A percentile compares a stretch with the other conserved stretches of the same genome.
Conservation (phyloP, 1,140 invertebrate genomes). For the Cyclina sinensis region DNA sequence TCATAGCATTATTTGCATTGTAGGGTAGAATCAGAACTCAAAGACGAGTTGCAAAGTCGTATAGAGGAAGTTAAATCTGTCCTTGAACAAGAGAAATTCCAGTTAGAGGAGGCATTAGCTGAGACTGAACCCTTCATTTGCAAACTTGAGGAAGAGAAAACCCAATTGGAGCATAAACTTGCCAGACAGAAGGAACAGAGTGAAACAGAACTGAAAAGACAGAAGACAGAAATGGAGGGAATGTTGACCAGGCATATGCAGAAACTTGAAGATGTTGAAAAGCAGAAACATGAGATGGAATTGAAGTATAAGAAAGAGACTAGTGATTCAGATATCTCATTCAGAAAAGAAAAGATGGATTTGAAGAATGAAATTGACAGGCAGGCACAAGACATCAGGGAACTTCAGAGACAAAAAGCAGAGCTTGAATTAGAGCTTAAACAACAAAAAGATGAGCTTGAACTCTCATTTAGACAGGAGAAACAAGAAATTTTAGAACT, state of each 20-base stretch:
- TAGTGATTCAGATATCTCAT: constrained; percentile 18
- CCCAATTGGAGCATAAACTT: constrained; percentile 25
- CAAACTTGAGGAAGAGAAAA: constrained; percentile 35
- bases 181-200: constrained; percentile 13
- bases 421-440: constrained; percentile 64
- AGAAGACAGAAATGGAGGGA: constrained; percentile 58
- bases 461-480: constrained; percentile 66
- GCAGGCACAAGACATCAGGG: constrained; percentile 43
- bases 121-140: constrained; percentile 53
- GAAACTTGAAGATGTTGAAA: constrained; percentile 54
- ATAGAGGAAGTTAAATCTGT: constrained; percentile 19
- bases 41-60: constrained; percentile 51
- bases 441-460: constrained; percentile 68
- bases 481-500: constrained; percentile 58
- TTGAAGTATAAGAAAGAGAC: constrained; percentile 38
- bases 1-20: no score
- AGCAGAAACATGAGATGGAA: constrained; percentile 44
- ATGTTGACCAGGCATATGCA: constrained; percentile 53
- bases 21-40: constrained; percentile 46
- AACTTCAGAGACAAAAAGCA: constrained; percentile 34
- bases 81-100: constrained; percentile 47
- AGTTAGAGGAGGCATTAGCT: constrained; percentile 54
- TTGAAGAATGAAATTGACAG: constrained; percentile 21
- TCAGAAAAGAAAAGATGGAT: constrained; percentile 46
- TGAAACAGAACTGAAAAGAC: constrained; percentile 43